Evolutionary conservation across 2,797 vertebrate genomes (phyloP).

Genomic region (Takifugu rubripes): DNA sequence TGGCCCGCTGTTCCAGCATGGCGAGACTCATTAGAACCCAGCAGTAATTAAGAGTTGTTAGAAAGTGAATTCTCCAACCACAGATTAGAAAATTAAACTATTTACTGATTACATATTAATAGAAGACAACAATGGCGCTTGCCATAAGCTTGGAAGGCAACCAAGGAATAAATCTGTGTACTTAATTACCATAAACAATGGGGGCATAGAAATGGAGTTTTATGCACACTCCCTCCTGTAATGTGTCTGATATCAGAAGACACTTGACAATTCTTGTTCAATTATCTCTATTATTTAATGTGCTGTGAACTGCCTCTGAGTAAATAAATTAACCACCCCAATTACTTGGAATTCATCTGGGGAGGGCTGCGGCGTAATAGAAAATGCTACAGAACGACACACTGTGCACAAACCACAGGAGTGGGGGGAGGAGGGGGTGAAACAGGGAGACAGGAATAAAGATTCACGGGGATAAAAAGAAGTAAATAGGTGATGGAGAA

Average conservation of each 20-base stretch:
- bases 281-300: slow-evolving; percentile 99
- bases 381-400: slow-evolving; percentile 89
- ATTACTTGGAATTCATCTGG: slow-evolving; percentile 99
- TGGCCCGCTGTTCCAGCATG: slow-evolving; percentile 91
- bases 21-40: slow-evolving; percentile 99
- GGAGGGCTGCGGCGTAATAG: slow-evolving; percentile 85
- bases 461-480: slow-evolving; percentile 45
- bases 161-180: slow-evolving; percentile 97
- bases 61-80: slow-evolving; percentile 99
- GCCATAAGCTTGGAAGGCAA: slow-evolving; percentile 99
- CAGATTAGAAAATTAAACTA: slow-evolving; percentile 99
- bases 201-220: slow-evolving; percentile 99
- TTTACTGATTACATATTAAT: slow-evolving; percentile 99
- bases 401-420: slow-evolving; percentile 80
- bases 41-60: slow-evolving; percentile 99
- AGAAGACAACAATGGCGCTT: slow-evolving; percentile 99
- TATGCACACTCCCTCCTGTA: slow-evolving; percentile 99
- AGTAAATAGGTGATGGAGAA: slow-evolving; percentile 19
- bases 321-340: slow-evolving; percentile 99
- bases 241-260: slow-evolving; percentile 99
- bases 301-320: slow-evolving; percentile 99
- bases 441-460: slow-evolving; percentile 28
- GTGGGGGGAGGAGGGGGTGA: slow-evolving; percentile 22
- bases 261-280: slow-evolving; percentile 99
- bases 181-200: slow-evolving; percentile 99